Percentiles rank a stretch among this genome's conserved stretches.
phyloP scores from a whole-genome alignment of 2,113 vertebrate species.

The Benitochromis conjunctus region DNA sequence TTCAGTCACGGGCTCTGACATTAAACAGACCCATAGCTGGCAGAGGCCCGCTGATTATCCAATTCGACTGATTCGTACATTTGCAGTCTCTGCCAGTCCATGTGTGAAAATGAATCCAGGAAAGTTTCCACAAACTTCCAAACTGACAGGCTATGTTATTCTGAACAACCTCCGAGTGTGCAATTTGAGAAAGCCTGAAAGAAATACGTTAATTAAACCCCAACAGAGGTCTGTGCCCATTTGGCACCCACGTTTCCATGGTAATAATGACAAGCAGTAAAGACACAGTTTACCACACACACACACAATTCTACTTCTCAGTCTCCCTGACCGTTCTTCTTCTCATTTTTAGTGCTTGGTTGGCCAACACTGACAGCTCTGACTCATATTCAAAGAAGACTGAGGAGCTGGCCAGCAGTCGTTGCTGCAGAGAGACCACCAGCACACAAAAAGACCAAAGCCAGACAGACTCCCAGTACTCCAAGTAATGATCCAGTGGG shows the following conservation, averaged over 20 bases:
- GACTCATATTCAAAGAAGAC: constrained; percentile 11
- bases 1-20: background rate
- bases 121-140: background rate
- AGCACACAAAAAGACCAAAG: background rate
- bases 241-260: constrained; percentile 5
- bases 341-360: background rate
- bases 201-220: background rate
- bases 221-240: background rate
- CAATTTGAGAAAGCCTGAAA: background rate
- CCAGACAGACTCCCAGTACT: background rate
- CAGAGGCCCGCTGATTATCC: background rate
- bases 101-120: background rate
- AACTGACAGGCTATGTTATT: background rate
- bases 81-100: background rate
- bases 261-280: constrained; percentile 23
- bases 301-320: background rate
- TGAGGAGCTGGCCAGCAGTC: background rate
- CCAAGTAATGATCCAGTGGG: constrained; percentile 3
- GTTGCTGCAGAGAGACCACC: constrained; percentile 17
- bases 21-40: background rate
- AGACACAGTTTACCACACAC: background rate
- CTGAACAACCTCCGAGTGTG: background rate
- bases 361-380: background rate
- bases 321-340: background rate
- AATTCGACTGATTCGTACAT: background rate